These are phyloP conservation scores for Holothuria leucospilota DNA, from an alignment of 53 echinoderm and acorn worm species.

Conservation along the genomic window DNA sequence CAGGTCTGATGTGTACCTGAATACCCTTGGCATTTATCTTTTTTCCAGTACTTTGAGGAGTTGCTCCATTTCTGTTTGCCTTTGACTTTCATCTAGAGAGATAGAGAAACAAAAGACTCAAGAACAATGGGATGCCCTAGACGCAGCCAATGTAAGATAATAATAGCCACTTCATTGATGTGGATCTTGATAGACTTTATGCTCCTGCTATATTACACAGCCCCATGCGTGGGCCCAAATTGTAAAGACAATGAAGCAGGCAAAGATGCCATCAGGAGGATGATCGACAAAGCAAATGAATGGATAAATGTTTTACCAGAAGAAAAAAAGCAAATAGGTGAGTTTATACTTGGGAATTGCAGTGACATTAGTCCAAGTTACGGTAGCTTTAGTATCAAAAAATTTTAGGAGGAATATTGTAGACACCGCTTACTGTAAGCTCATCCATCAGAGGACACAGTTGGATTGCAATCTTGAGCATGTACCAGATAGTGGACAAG, in stretches of 20 bases:
- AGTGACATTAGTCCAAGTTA: too few relatives aligned
- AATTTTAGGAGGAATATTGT: too few relatives aligned
- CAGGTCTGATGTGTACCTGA: too few relatives aligned
- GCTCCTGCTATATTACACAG: conserved; percentile 88
- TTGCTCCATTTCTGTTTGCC: too few relatives aligned
- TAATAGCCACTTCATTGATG: conserved; percentile 92
- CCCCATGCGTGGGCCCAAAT: conserved; percentile 89
- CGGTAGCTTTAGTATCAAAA: too few relatives aligned
- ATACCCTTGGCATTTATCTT: too few relatives aligned
- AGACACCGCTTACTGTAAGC: too few relatives aligned
- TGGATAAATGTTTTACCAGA: conserved; percentile 91
- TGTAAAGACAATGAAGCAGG: conserved; percentile 52
- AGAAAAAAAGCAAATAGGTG: conserved; percentile 97
- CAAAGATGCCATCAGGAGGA: conserved; percentile 73
- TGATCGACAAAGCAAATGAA: conserved; percentile 91
- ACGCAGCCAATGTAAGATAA: conserved; percentile 93
- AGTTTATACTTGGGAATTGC: conserved; percentile 13
- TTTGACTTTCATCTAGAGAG: neutral
- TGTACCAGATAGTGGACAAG: too few relatives aligned
- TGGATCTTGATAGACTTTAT: conserved; percentile 93
- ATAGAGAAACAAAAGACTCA: neutral
- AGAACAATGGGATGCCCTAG: conserved; percentile 77
- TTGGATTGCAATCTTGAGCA: too few relatives aligned
- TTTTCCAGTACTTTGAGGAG: too few relatives aligned
- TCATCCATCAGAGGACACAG: too few relatives aligned